Conservation (phyloP, 2,797 vertebrate species). For the Allobates femoralis region DNA sequence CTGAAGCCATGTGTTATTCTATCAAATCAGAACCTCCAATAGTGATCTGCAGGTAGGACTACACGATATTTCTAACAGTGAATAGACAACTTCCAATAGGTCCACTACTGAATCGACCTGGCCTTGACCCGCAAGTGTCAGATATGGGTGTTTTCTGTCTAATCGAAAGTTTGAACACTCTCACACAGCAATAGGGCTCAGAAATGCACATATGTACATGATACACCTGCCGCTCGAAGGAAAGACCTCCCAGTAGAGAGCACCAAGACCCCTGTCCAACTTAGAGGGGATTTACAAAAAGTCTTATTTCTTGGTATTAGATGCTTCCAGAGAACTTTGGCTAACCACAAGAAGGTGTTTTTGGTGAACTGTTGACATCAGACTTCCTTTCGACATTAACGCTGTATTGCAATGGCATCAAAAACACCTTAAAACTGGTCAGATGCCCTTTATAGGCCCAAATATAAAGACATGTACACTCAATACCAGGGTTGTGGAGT, state of each 20-base stretch:
- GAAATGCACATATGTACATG: too few relatives aligned
- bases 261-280: neutral
- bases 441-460: constrained; percentile 9
- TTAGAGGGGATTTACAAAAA: neutral
- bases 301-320: neutral
- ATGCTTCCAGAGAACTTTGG: neutral
- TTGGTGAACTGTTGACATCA: constrained; percentile 87
- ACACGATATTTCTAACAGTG: neutral
- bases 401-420: constrained; percentile 70
- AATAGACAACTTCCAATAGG: neutral
- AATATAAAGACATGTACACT: too few relatives aligned
- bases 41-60: neutral
- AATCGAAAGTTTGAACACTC: too few relatives aligned
- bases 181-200: too few relatives aligned
- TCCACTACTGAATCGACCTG: too few relatives aligned
- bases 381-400: constrained; percentile 70
- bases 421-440: constrained; percentile 54
- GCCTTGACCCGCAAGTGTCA: too few relatives aligned
- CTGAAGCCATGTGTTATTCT: neutral
- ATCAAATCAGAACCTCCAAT: neutral
- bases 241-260: neutral
- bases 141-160: too few relatives aligned
- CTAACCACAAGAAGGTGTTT: constrained; percentile 75
- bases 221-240: too few relatives aligned
- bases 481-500: too few relatives aligned